A percentile compares a stretch with the other conserved stretches of the same genome.
phyloP scores from a whole-genome alignment of 2,888 invertebrate genomes.

The Cynaeus angustus region DNA sequence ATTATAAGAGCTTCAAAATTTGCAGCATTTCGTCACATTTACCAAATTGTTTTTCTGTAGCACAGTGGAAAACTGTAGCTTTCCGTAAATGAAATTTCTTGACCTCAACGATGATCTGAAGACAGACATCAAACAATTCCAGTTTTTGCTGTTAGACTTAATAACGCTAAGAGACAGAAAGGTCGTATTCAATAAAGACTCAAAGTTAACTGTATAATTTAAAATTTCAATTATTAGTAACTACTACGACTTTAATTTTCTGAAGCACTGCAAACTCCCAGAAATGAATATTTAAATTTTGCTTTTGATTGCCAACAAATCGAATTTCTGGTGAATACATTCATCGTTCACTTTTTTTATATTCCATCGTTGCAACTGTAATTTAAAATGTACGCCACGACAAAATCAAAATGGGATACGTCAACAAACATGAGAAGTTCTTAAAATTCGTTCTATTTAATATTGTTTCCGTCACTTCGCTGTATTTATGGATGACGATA shows the following conservation, averaged over 20 bases:
- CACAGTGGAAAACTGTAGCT: no score
- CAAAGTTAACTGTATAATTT: no score
- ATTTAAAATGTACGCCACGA: slow-evolving; percentile 24
- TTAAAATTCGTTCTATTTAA: slow-evolving; percentile 29
- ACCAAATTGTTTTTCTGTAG: slow-evolving; percentile 22
- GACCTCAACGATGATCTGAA: not conserved
- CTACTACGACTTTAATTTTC: no score
- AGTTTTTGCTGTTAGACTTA: slow-evolving; percentile 10
- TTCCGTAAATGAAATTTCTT: slow-evolving; percentile 37
- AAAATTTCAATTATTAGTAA: no score
- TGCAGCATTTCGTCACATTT: slow-evolving; percentile 6
- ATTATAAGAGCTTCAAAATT: slow-evolving; percentile 11
- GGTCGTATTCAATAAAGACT: no score
- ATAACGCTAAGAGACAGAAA: slow-evolving; percentile 13
- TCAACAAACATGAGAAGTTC: slow-evolving; percentile 30
- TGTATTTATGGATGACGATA: slow-evolving; percentile 7
- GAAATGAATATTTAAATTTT: slow-evolving; percentile 1
- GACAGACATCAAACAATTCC: slow-evolving; percentile 22
- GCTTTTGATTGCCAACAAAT: not conserved
- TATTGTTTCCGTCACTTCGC: slow-evolving; percentile 35
- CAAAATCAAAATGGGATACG: slow-evolving; percentile 41
- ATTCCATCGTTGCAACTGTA: slow-evolving; percentile 6
- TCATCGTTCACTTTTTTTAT: not conserved
- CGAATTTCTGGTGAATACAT: not conserved
- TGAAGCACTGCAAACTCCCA: no score